These are phyloP conservation scores for Ectobius pallidus DNA, from an alignment of 2,888 invertebrate species.

Conservation along the genomic window DNA sequence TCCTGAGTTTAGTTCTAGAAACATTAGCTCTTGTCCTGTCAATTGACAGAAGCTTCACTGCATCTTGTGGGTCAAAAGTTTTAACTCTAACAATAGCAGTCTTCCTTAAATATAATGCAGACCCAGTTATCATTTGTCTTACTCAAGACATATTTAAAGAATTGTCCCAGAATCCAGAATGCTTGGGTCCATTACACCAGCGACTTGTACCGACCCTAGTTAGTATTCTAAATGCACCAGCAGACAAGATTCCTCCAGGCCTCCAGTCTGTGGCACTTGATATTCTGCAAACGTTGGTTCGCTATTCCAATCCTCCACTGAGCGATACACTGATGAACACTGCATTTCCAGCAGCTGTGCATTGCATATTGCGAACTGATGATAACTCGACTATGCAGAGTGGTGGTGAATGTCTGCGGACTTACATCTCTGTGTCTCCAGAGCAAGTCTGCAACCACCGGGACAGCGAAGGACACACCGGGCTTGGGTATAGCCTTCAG, in stretches of 20 bases:
- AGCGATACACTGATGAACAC: slow-evolving; percentile 62
- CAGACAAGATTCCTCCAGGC: slow-evolving; percentile 55
- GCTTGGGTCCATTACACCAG: slow-evolving; percentile 64
- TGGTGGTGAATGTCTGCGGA: slow-evolving; percentile 73
- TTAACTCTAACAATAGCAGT: slow-evolving; percentile 70
- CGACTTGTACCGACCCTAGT: slow-evolving; percentile 70
- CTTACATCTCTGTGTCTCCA: slow-evolving; percentile 66
- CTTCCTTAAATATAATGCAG: slow-evolving; percentile 67
- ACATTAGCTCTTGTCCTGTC: slow-evolving; percentile 59
- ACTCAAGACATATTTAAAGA: slow-evolving; percentile 69
- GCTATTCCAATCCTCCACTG: slow-evolving; percentile 65
- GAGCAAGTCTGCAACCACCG: slow-evolving; percentile 64
- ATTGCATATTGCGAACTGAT: slow-evolving; percentile 67
- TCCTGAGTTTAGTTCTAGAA: slow-evolving; percentile 60
- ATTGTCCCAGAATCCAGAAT: slow-evolving; percentile 64
- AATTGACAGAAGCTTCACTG: slow-evolving; percentile 68
- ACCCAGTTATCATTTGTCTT: slow-evolving; percentile 66
- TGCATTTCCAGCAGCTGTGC: slow-evolving; percentile 70
- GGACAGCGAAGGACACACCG: slow-evolving; percentile 62
- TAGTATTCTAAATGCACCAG: slow-evolving; percentile 60
- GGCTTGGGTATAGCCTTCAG: slow-evolving; percentile 68
- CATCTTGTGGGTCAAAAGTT: slow-evolving; percentile 64
- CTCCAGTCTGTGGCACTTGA: slow-evolving; percentile 65
- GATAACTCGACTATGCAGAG: slow-evolving; percentile 68
- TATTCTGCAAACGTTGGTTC: slow-evolving; percentile 67